phyloP scores from a whole-genome alignment of 1,140 invertebrate genomes.

The Sitophilus oryzae region DNA sequence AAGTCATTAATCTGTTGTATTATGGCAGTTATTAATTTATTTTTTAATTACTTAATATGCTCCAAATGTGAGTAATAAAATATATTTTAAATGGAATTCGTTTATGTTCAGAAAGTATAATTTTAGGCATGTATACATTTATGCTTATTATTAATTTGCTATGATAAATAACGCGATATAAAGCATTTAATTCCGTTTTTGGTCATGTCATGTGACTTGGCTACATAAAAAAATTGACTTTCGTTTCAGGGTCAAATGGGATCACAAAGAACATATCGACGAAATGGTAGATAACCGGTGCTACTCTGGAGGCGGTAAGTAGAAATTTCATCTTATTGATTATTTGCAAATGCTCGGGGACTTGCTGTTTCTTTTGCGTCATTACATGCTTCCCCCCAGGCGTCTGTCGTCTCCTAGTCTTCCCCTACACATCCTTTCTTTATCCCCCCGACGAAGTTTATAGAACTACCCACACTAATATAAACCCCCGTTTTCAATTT shows the following conservation, averaged over 20 bases:
- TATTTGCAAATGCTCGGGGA: conserved; percentile 3
- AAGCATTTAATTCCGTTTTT: no score
- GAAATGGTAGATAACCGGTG: conserved; percentile 59
- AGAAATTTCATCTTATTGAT: conserved; percentile 24
- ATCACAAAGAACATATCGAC: conserved; percentile 46
- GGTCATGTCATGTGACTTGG: no score
- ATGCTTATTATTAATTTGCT: no score
- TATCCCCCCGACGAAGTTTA: background rate
- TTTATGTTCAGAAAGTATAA: no score
- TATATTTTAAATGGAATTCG: no score
- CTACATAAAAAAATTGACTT: conserved; percentile 12
- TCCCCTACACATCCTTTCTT: background rate
- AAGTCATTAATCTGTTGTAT: no score
- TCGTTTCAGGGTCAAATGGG: conserved; percentile 40
- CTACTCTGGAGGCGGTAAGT: conserved; percentile 59
- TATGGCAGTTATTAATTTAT: no score
- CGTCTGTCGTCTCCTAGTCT: background rate
- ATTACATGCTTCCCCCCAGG: background rate
- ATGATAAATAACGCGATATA: no score
- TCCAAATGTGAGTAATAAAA: no score
- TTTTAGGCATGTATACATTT: no score
- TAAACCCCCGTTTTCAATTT: background rate
- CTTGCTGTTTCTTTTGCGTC: background rate
- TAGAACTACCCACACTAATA: background rate
- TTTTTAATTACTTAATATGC: no score